Conservation (phyloP, 2,888 invertebrate species). For the Lepidocyrtoides sp. region DNA sequence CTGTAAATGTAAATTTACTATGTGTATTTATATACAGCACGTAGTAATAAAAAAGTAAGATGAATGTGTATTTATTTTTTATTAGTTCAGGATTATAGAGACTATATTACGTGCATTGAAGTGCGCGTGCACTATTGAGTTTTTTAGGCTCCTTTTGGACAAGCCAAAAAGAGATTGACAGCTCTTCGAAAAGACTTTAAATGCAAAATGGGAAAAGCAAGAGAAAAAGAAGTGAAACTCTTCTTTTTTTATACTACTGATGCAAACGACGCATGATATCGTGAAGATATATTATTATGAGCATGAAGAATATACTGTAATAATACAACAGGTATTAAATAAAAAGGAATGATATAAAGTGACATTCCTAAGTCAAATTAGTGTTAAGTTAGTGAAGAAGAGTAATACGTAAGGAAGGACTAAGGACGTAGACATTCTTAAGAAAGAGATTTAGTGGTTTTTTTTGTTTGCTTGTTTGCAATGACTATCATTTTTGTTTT, state of each 20-base stretch:
- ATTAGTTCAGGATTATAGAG: background rate
- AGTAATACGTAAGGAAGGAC: conserved; percentile 30
- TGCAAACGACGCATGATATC: conserved; percentile 19
- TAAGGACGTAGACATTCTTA: background rate
- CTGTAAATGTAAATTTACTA: background rate
- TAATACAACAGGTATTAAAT: conserved; percentile 16
- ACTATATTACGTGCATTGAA: conserved; percentile 61
- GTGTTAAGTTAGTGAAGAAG: background rate
- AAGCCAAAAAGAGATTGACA: conserved; percentile 24
- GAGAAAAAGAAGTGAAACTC: conserved; percentile 74
- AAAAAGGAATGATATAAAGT: conserved; percentile 38
- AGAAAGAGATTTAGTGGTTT: conserved; percentile 36
- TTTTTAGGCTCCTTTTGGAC: conserved; percentile 13
- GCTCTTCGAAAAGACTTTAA: conserved; percentile 1
- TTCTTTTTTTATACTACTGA: conserved; percentile 28
- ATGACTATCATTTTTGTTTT: no score
- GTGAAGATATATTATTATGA: background rate
- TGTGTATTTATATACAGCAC: background rate
- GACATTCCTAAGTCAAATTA: background rate
- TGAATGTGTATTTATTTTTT: conserved; percentile 4
- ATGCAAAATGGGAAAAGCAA: conserved; percentile 17
- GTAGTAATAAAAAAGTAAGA: conserved; percentile 3
- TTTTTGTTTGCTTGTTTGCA: conserved; percentile 45
- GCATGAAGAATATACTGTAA: background rate
- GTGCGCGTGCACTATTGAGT: conserved; percentile 54